Conservation (phyloP, 2,797 vertebrate genomes). For the Labroides dimidiatus region DNA sequence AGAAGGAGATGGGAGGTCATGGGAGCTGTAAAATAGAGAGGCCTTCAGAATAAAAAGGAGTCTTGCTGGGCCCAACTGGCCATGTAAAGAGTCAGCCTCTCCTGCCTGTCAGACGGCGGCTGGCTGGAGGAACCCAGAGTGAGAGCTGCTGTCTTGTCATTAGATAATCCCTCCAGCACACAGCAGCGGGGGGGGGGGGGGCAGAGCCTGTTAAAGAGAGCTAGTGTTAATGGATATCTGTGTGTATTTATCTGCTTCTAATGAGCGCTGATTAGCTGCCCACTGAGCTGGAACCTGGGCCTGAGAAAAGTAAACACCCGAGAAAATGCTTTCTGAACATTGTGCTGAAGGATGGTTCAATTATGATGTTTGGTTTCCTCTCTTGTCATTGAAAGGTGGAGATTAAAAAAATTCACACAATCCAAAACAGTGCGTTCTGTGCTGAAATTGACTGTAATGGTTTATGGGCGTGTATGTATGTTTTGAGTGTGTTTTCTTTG, state of each 20-base stretch:
- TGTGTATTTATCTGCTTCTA: conserved; percentile 79
- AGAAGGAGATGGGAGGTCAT: neutral
- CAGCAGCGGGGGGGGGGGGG: conserved; percentile 41
- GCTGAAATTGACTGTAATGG: conserved; percentile 15
- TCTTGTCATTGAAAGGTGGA: neutral
- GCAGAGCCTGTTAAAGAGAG: conserved; percentile 63
- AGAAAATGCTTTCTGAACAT: neutral
- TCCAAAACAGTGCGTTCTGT: neutral
- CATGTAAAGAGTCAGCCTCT: conserved; percentile 86
- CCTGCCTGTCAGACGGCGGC: conserved; percentile 63
- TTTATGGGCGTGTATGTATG: conserved; percentile 29
- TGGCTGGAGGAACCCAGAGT: conserved; percentile 47
- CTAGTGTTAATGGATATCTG: conserved; percentile 69
- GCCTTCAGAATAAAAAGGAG: conserved; percentile 79
- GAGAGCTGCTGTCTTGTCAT: conserved; percentile 55
- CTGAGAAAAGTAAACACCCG: conserved; percentile 10
- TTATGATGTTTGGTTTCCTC: neutral
- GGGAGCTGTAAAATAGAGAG: conserved; percentile 4
- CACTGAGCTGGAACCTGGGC: conserved; percentile 30
- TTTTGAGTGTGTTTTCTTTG: conserved; percentile 40
- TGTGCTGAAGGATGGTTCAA: neutral
- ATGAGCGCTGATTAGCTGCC: conserved; percentile 84
- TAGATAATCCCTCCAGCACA: conserved; percentile 73
- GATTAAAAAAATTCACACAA: neutral
- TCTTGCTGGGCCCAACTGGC: conserved; percentile 91